phyloP scores from a whole-genome alignment of 1,140 invertebrate species.

The Pseudomyrmex pallidus region DNA sequence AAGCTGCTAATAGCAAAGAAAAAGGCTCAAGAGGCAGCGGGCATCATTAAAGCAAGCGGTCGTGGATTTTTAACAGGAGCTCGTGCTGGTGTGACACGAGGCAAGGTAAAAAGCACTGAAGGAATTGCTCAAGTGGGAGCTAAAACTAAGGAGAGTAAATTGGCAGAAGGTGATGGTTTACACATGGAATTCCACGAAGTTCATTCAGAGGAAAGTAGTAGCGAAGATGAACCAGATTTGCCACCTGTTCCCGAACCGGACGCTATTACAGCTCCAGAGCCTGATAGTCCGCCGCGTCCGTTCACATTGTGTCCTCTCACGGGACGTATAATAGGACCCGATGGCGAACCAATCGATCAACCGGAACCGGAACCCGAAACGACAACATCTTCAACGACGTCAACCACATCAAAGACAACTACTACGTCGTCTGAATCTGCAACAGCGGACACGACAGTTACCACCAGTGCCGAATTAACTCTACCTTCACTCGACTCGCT shows the following conservation, averaged over 20 bases:
- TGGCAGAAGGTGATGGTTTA: conserved; percentile 83
- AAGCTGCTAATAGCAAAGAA: conserved; percentile 83
- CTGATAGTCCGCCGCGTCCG: conserved; percentile 88
- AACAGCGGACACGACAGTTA: conserved; percentile 6
- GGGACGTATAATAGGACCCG: conserved; percentile 89
- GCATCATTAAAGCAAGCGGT: conserved; percentile 72
- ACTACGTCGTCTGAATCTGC: conserved; percentile 45
- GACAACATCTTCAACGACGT: conserved; percentile 61
- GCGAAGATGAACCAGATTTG: conserved; percentile 86
- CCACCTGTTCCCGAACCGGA: conserved; percentile 88
- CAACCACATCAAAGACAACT: conserved; percentile 34
- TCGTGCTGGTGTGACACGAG: conserved; percentile 64
- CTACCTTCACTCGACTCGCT: conserved; percentile 81
- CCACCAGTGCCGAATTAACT: conserved; percentile 74
- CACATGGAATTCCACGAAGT: conserved; percentile 85
- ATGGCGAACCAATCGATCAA: conserved; percentile 87
- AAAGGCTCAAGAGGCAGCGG: conserved; percentile 82
- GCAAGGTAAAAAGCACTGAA: conserved; percentile 68
- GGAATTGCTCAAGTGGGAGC: conserved; percentile 44
- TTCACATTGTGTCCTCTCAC: conserved; percentile 89
- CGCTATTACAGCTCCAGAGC: conserved; percentile 83
- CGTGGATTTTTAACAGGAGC: conserved; percentile 73
- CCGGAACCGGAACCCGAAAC: conserved; percentile 72
- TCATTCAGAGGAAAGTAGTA: conserved; percentile 85
- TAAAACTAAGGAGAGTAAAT: conserved; percentile 83